phyloP scores from a whole-genome alignment of 2,888 invertebrate species.

The Amphipoea oculea region DNA sequence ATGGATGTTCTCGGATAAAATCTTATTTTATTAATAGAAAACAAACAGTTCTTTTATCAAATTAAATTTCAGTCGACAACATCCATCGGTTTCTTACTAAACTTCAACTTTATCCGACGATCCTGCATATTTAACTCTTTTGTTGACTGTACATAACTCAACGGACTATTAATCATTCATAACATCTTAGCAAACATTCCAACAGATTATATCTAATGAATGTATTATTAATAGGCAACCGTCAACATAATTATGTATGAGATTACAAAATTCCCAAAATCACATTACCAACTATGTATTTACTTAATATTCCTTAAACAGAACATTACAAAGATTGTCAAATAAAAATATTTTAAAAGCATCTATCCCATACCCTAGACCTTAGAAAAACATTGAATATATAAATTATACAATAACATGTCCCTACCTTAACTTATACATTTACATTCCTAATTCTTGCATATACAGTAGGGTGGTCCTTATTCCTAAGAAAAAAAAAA shows the following conservation, averaged over 20 bases:
- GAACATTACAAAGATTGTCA: conserved; percentile 22
- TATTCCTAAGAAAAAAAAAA: too few species aligned
- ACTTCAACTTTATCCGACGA: too few species aligned
- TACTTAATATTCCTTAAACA: conserved; percentile 50
- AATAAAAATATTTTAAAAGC: conserved; percentile 4
- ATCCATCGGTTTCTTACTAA: too few species aligned
- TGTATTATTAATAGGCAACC: conserved; percentile 35
- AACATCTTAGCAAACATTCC: conserved; percentile 35
- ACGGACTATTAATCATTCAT: conserved; percentile 51
- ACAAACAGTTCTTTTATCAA: too few species aligned
- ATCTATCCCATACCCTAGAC: conserved; percentile 27
- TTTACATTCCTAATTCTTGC: neutral
- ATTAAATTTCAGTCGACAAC: too few species aligned
- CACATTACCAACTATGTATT: conserved; percentile 8
- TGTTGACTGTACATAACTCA: conserved; percentile 25
- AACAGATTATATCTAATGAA: conserved; percentile 31
- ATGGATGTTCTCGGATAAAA: too few species aligned
- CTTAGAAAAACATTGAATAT: neutral
- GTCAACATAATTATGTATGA: conserved; percentile 25
- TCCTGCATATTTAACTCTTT: too few species aligned
- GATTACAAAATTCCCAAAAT: conserved; percentile 36
- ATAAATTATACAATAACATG: neutral
- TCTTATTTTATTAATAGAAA: too few species aligned
- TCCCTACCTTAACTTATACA: neutral
- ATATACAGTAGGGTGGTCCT: too few species aligned